Base-by-base conservation (phyloP, 1,140 invertebrate genomes). In the Drosophila subpulchrella region DNA sequence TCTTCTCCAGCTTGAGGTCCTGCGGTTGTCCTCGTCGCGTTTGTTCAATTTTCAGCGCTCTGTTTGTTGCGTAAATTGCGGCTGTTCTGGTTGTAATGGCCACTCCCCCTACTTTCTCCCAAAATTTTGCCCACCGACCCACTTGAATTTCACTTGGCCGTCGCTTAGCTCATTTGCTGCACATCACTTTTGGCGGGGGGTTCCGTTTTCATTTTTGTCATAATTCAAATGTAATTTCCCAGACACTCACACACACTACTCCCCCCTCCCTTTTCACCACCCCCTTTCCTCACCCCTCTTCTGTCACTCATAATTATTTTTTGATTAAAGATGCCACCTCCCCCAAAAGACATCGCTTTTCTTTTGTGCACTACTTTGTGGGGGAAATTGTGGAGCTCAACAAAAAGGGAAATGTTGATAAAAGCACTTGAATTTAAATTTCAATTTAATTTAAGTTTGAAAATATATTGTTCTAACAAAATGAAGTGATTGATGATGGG, bases 191-290 rank as follows among this genome's bases (percentile, higher is more conserved):
- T 50, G 15, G 32, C 36, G 38, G 46, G 41, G 27, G 54, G 48
- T 20, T 66, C 32, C 61, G 34, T 61, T 68, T 47, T 20, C 51
- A 55, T 57, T 61, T 57, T 63, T 54, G 71, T 78, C 83, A 86
- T 86, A 86, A 86, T 86, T 86, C 71, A 88, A 88, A 86, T 75
- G 82, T 88, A 81, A 86, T 86, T 86, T 88, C 66, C 77, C 72
- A 68, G 73, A 68, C 53, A 68, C 46, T 13, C 41, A 34, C 42
- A 39, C 38, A 34, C 41, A 17, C 67, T 34, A 42, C 54, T 15
- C 36, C 41, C 55, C 78, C 71, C 74, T 78, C 78, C 50, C 41
- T n/a, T n/a, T n/a, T n/a, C n/a, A n/a, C n/a, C n/a, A n/a, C 39
- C 55, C 78, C 67, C 70, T 78, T 75, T 46, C 41, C 54, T 15